Base-by-base conservation (phyloP, 2,113 vertebrate species). In the Atherinomorus stipes region DNA sequence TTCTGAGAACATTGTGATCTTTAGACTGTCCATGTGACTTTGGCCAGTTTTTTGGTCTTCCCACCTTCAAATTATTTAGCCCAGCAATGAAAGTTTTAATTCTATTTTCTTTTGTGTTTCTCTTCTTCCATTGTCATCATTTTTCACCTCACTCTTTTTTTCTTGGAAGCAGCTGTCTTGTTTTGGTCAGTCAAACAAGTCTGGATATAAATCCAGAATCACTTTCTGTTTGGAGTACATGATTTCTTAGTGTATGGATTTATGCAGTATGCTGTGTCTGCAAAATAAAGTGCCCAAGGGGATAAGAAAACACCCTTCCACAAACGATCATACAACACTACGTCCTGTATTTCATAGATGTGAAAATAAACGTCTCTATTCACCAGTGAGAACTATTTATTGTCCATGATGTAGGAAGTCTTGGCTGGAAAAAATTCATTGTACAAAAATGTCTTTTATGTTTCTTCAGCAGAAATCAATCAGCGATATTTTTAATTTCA, bases 401-500 rank as follows among this genome's bases (percentile, higher is more conserved):
- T 68, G 28, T 56, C 25, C n/a, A 6, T 53, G 52, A 56, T 67
- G 19, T 28, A 23, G 25, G 28, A 25, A 71, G 51, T 62, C 1
- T 11, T 22, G 22, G n/a, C n/a, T 44, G 47, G 28, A n/a, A 62
- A 2, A 62, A 53, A 51, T 18, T 60, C 25, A 51, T 31, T 60
- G 8, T 12, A 42, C 0, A 61, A 26, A 61, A 71, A 42, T 16
- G n/a, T 3, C 1, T 23, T 62, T 26, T 25, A 19, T 62, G 59
- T 44, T 45, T 34, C 1, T 31, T 60, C 22, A 26, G 23, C 47
- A 38, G 4, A 7, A 50, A 51, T 38, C 38, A 1, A 42, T 58
- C 34, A 15, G 11, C 34, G 22, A 15, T 28, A 34, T 58, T 58
- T 38, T n/a, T 25, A 4, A 9, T 54, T 67, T 53, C n/a, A 28